These are phyloP conservation scores for Apostichopus californicus DNA, from an alignment of 35 echinoderm and acorn worm species.

Conservation along the genomic window DNA sequence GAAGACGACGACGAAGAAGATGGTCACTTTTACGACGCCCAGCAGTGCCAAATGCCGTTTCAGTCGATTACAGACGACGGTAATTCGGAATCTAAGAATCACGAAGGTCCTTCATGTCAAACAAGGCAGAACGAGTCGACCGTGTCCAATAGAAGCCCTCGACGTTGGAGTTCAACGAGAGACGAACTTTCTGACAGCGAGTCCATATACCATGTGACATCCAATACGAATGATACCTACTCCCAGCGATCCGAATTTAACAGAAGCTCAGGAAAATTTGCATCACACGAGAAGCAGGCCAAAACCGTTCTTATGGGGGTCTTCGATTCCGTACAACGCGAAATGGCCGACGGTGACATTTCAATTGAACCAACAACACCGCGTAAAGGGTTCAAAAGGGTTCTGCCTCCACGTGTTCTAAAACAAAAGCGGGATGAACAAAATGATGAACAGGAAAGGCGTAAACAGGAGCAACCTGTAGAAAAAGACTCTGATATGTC, in stretches of 20 bases:
- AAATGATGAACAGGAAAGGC: neutral
- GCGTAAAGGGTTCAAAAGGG: neutral
- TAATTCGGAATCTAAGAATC: neutral
- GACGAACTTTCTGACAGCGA: neutral
- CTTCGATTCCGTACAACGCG: neutral
- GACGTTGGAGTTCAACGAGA: neutral
- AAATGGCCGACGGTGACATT: neutral
- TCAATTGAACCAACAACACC: neutral
- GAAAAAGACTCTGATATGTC: neutral
- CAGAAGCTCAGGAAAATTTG: neutral
- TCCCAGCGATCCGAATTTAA: neutral
- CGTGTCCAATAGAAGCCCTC: neutral
- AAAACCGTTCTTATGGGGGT: neutral
- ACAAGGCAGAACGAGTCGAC: neutral
- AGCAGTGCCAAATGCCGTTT: neutral
- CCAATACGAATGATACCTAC: neutral
- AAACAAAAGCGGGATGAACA: neutral
- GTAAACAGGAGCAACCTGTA: neutral
- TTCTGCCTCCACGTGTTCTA: slow-evolving; percentile 14
- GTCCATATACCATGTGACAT: neutral
- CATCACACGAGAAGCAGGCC: neutral
- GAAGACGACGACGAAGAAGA: neutral
- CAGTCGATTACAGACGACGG: neutral
- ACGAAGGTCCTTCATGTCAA: neutral
- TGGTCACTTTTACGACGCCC: slow-evolving; percentile 2